Evolutionary conservation across 2,113 vertebrate genomes (phyloP).

Genomic region (Antidorcas marsupialis): DNA sequence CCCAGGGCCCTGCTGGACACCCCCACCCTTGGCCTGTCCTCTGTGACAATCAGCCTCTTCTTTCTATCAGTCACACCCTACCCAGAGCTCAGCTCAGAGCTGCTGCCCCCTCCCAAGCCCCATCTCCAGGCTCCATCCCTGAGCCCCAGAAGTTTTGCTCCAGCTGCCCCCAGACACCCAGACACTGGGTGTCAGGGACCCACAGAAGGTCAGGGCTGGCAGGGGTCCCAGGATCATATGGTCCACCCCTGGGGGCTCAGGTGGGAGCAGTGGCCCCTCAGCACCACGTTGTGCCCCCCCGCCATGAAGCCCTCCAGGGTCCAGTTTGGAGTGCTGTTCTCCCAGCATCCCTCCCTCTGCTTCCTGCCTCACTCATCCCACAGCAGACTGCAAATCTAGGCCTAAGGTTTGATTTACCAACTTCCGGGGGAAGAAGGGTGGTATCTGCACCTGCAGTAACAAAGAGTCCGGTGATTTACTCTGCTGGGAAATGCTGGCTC

Average conservation of each 20-base stretch:
- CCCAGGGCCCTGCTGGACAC: not conserved
- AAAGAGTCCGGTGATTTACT: not conserved
- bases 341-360: no score
- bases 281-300: accelerated
- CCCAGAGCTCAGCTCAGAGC: not conserved
- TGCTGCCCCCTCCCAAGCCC: not conserved
- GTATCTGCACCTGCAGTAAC: not conserved
- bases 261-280: not conserved
- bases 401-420: not conserved
- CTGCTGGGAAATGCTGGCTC: not conserved
- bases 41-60: not conserved
- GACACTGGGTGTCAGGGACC: not conserved
- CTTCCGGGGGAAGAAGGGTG: not conserved
- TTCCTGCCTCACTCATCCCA: not conserved
- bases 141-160: not conserved
- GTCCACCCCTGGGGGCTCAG: accelerated
- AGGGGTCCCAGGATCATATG: not conserved
- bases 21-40: not conserved
- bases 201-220: not conserved
- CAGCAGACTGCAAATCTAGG: not conserved
- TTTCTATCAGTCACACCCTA: not conserved
- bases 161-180: not conserved
- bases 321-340: accelerated
- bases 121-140: not conserved
- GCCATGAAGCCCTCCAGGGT: not conserved